These are phyloP conservation scores for Periophthalmodon schlosseri DNA, from an alignment of 2,113 vertebrate genomes.

Conservation along the genomic window DNA sequence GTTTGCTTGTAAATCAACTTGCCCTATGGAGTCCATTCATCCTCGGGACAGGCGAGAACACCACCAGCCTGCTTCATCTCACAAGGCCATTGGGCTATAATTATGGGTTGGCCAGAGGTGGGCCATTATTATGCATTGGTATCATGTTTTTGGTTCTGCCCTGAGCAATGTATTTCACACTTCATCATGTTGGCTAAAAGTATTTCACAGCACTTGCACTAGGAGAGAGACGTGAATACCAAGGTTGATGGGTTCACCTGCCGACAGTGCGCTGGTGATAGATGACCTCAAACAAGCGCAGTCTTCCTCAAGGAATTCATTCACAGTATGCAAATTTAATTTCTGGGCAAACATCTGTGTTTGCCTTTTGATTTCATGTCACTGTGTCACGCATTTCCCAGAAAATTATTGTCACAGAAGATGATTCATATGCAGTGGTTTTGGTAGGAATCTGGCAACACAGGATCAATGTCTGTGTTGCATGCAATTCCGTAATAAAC, in stretches of 20 bases:
- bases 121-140: conserved; percentile 70
- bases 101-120: conserved; percentile 56
- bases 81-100: conserved; percentile 63
- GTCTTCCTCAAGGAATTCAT: background rate
- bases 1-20: conserved; percentile 17
- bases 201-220: conserved; percentile 70
- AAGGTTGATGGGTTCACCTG: conserved; percentile 60
- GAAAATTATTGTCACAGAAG: conserved; percentile 29
- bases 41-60: conserved; percentile 37
- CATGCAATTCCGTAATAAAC: background rate
- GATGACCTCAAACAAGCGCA: conserved; percentile 32
- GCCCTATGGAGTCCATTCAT: conserved; percentile 33
- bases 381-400: conserved; percentile 35
- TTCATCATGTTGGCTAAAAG: conserved; percentile 66
- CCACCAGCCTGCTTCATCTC: conserved; percentile 58
- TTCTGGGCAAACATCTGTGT: conserved; percentile 12
- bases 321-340: conserved; percentile 6
- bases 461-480: background rate
- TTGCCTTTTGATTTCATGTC: conserved; percentile 30
- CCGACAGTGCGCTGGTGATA: conserved; percentile 35
- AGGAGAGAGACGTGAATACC: conserved; percentile 48
- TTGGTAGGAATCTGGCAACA: background rate
- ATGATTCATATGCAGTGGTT: conserved; percentile 19
- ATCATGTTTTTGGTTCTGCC: conserved; percentile 55
- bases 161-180: conserved; percentile 70